A percentile compares a stretch with the other conserved stretches of the same genome.
Conservation (phyloP, 2,113 vertebrate species). For the Diadophis punctatus region DNA sequence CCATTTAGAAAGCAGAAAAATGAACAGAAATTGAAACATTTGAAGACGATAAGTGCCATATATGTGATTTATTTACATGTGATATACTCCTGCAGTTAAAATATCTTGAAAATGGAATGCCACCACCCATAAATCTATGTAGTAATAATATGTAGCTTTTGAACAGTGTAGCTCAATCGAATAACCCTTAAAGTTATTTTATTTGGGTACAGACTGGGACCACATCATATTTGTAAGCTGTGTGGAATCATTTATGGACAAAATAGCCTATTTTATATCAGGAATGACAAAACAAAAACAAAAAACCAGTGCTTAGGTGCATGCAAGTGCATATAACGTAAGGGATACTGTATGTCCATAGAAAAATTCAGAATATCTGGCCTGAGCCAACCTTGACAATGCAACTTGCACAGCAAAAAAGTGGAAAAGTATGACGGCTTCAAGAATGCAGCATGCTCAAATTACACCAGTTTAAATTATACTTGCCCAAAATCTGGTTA, state of each 20-base stretch:
- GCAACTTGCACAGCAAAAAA: not conserved
- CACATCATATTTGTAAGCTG: not conserved
- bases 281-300: not conserved
- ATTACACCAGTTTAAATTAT: not conserved
- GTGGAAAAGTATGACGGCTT: not conserved
- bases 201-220: not conserved
- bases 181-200: not conserved
- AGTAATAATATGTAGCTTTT: not conserved
- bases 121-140: not conserved
- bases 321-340: not conserved
- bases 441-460: not conserved
- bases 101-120: not conserved
- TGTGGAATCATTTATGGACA: not conserved
- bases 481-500: not conserved
- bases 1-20: not conserved
- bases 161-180: not conserved
- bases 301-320: not conserved
- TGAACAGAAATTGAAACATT: not conserved
- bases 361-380: not conserved
- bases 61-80: not conserved
- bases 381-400: not conserved
- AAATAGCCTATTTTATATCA: not conserved
- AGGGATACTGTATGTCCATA: not conserved
- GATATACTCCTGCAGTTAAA: not conserved
- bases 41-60: not conserved